These are phyloP conservation scores for Delia radicum DNA, from an alignment of 1,140 invertebrate species.

Conservation along the genomic window DNA sequence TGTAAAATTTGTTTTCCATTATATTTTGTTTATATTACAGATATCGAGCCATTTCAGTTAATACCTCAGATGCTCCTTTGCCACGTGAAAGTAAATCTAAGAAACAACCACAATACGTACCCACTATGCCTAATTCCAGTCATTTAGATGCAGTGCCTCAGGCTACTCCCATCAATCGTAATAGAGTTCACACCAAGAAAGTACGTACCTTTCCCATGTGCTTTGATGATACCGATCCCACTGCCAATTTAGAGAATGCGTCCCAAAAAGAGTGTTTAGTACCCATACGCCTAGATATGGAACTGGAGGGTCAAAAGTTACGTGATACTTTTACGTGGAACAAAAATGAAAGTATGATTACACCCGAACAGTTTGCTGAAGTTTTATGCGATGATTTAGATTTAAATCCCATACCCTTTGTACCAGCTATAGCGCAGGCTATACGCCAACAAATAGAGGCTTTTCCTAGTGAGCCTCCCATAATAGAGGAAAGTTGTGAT, in stretches of 20 bases:
- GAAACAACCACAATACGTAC: constrained; percentile 86
- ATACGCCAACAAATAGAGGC: constrained; percentile 96
- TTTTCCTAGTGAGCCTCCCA: constrained; percentile 81
- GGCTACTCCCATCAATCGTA: constrained; percentile 95
- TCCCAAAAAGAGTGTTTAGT: constrained; percentile 88
- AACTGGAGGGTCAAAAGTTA: constrained; percentile 97
- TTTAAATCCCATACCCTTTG: constrained; percentile 93
- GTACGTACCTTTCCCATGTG: constrained; percentile 94
- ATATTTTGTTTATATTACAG: constrained; percentile 50
- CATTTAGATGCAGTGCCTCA: constrained; percentile 99
- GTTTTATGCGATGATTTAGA: constrained; percentile 98
- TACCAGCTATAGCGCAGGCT: constrained; percentile 93
- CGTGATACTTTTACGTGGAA: constrained; percentile 99
- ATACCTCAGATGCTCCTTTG: constrained; percentile 77
- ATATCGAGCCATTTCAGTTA: constrained; percentile 91
- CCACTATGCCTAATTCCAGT: constrained; percentile 94
- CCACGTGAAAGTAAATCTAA: constrained; percentile 85
- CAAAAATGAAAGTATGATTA: constrained; percentile 97
- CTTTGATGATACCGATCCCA: constrained; percentile 96
- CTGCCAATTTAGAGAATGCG: constrained; percentile 88
- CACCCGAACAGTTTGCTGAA: constrained; percentile 98
- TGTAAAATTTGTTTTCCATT: neutral
- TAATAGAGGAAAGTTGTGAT: constrained; percentile 85
- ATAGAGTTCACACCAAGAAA: constrained; percentile 90
- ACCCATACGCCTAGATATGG: constrained; percentile 98